phyloP scores from a whole-genome alignment of 64 coral and sea anemone genomes.

The Pocillopora verrucosa region DNA sequence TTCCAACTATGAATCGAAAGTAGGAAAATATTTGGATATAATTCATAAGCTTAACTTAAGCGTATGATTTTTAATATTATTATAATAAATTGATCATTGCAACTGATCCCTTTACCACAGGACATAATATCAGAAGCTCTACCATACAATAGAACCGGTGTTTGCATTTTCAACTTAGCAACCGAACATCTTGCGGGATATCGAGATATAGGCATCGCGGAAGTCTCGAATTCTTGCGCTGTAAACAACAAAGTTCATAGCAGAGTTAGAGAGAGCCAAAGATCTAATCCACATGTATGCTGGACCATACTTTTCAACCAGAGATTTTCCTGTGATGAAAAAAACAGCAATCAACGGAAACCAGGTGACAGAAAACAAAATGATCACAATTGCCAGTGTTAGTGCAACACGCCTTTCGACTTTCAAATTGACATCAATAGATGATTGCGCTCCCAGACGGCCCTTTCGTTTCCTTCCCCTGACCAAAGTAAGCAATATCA shows the following conservation, averaged over 20 bases:
- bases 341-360: slow-evolving; percentile 32
- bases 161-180: no score
- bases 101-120: no score
- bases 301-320: slow-evolving; percentile 1
- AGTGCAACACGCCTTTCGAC: slow-evolving; percentile 9
- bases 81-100: no score
- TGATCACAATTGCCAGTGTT: slow-evolving; percentile 44
- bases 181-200: not conserved
- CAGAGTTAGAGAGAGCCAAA: slow-evolving; percentile 29
- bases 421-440: not conserved
- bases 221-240: slow-evolving; percentile 21
- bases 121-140: no score
- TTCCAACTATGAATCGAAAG: no score
- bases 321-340: not conserved
- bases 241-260: slow-evolving; percentile 59
- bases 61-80: no score
- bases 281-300: slow-evolving; percentile 54
- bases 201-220: not conserved
- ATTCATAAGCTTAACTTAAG: no score
- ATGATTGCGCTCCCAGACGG: not conserved
- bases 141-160: no score
- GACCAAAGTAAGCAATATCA: not conserved
- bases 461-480: not conserved
- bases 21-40: no score
- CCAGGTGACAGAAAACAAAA: slow-evolving; percentile 29